Evolutionary conservation across 2,888 invertebrate genomes (phyloP).

Genomic region (Aplocera efformata): DNA sequence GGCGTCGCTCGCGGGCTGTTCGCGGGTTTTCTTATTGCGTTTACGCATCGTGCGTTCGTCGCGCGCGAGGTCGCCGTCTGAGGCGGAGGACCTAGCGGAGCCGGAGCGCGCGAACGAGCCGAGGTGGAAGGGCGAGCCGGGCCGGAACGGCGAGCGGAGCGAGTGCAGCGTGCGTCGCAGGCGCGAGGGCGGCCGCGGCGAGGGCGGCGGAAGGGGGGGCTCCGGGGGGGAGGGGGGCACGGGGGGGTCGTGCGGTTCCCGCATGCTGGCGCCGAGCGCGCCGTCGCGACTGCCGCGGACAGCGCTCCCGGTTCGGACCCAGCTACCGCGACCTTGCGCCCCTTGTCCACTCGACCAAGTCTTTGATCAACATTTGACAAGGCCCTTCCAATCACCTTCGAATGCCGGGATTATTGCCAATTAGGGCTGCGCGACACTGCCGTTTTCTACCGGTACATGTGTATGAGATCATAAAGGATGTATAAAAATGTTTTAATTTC

Average conservation of each 20-base stretch:
- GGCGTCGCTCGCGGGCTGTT: constrained; percentile 44
- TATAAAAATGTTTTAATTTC: too few species aligned
- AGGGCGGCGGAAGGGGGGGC: constrained; percentile 45
- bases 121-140: constrained; percentile 77
- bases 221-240: constrained; percentile 28
- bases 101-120: constrained; percentile 69
- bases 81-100: constrained; percentile 67
- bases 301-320: constrained; percentile 28
- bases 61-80: constrained; percentile 73
- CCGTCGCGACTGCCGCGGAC: constrained; percentile 54
- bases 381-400: constrained; percentile 29
- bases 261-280: constrained; percentile 59
- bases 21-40: constrained; percentile 71
- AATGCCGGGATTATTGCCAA: constrained; percentile 17
- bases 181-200: constrained; percentile 55
- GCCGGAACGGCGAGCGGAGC: constrained; percentile 74
- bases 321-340: constrained; percentile 51
- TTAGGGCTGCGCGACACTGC: constrained; percentile 10
- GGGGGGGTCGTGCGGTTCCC: constrained; percentile 46
- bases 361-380: constrained; percentile 57
- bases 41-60: constrained; percentile 76
- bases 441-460: not conserved
- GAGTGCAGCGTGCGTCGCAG: constrained; percentile 72
- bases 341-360: constrained; percentile 52
- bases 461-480: too few species aligned